Percentiles rank a stretch among this genome's conserved stretches.
These are phyloP conservation scores for Montipora foliosa DNA, from an alignment of 64 coral and sea anemone species.

Conservation along the genomic window DNA sequence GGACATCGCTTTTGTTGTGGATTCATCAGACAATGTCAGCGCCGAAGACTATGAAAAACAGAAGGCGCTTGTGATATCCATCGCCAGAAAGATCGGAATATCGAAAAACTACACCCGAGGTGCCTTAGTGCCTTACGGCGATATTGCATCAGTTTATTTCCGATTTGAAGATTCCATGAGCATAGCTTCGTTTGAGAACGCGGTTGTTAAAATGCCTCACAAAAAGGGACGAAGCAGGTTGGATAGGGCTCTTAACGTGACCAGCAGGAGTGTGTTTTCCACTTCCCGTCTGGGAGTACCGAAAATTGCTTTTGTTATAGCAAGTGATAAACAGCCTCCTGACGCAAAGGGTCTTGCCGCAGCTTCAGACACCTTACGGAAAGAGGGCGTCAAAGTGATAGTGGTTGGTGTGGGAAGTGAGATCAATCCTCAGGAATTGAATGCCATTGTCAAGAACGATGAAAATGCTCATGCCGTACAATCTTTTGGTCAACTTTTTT, in stretches of 20 bases:
- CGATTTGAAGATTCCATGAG: conserved; percentile 2
- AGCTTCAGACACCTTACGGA: background rate
- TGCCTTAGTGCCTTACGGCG: background rate
- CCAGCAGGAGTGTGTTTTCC: background rate
- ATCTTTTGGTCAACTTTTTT: conserved; percentile 30
- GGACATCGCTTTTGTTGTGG: conserved; percentile 29
- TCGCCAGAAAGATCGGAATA: conserved; percentile 66
- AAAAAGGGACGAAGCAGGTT: background rate
- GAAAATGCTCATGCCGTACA: background rate
- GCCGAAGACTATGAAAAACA: conserved; percentile 10
- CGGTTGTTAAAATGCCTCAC: background rate
- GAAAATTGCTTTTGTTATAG: conserved; percentile 2
- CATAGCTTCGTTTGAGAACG: background rate
- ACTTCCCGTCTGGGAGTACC: background rate
- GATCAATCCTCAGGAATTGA: background rate
- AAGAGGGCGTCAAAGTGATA: conserved; percentile 31
- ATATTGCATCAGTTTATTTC: background rate
- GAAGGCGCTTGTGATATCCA: conserved; percentile 62
- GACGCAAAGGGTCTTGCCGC: background rate
- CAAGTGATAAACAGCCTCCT: background rate
- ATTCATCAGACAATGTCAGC: conserved; percentile 51
- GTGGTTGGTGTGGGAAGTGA: conserved; percentile 44
- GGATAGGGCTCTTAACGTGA: conserved; percentile 22
- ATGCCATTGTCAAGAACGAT: conserved; percentile 6
- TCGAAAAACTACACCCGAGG: background rate